Base-by-base conservation (phyloP, 2,888 invertebrate genomes). In the Sylvicola fuscatus region DNA sequence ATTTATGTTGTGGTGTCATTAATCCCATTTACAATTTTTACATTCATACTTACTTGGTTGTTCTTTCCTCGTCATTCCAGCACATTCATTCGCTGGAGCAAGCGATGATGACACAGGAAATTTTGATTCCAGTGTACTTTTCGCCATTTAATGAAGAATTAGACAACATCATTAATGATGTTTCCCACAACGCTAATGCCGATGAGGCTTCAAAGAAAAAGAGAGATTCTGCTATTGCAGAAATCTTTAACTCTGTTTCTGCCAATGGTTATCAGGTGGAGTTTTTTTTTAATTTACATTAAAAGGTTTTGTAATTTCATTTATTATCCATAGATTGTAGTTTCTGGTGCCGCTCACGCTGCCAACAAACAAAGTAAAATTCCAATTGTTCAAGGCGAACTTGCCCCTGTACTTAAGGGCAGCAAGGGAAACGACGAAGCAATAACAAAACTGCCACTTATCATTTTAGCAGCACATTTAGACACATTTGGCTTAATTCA, bases 391-490 rank as follows among this genome's bases (percentile, higher is more conserved):
- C 76, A 87, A 53, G 89, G 86, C 14, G 82, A 80, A 57, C 60
- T 90, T 41, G 64, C 74, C 7, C 54, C 52, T 32, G 41, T 45
- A 5, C 28, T 46, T 0, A 56, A 53, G 40, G 42, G 45, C 3
- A 35, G 39, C 4, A 43, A 34, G 6, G 87, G 86, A 0, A 62
- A 66, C 42, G 71, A 77, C 14, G 71, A 72, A 45, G 68, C 68
- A 41, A 54, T 53, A 38, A 46, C 33, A 16, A 71, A 79, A 37
- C 62, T 82, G 3, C 86, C 90, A 36, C 83, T 90, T 7, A 79
- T 99, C 42, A 76, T 87, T 2, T 62, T 98, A 35, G 83, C 89
- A 3, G 84, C 95, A 1, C 84, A 95, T 63, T 89, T 95, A 48
- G 97, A 97, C 52, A 77, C 89, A 13, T 76, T 80, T 47, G 86